Conservation (phyloP, 2,888 invertebrate species). For the Tipula confusa region DNA sequence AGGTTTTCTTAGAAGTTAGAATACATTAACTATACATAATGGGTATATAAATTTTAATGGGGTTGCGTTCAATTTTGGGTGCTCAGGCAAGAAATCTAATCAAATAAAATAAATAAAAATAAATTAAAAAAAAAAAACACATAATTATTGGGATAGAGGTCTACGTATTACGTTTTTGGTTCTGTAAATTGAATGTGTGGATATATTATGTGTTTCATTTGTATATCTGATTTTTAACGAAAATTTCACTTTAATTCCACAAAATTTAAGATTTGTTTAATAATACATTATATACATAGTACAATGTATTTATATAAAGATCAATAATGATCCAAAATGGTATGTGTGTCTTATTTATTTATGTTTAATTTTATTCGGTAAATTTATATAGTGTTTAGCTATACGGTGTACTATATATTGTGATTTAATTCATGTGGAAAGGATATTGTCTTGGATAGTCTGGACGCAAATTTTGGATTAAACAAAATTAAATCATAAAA, state of each 20-base stretch:
- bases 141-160: not conserved
- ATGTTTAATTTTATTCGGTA: not conserved
- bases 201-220: not conserved
- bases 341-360: not conserved
- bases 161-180: not conserved
- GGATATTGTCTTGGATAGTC: not conserved
- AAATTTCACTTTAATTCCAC: not conserved
- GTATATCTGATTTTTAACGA: not conserved
- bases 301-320: not conserved
- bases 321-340: not conserved
- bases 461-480: not conserved
- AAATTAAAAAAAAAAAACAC: not conserved
- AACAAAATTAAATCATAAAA: not conserved
- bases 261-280: not conserved
- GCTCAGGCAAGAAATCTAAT: not conserved
- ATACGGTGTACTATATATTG: constrained; percentile 10
- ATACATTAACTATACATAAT: not conserved
- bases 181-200: not conserved
- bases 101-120: not conserved
- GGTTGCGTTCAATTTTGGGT: not conserved
- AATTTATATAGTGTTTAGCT: not conserved
- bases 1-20: not conserved
- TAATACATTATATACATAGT: not conserved
- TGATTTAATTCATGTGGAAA: not conserved
- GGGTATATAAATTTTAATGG: not conserved